These are phyloP conservation scores for Drosophila pandora DNA, from an alignment of 1,140 invertebrate species.

Conservation along the genomic window DNA sequence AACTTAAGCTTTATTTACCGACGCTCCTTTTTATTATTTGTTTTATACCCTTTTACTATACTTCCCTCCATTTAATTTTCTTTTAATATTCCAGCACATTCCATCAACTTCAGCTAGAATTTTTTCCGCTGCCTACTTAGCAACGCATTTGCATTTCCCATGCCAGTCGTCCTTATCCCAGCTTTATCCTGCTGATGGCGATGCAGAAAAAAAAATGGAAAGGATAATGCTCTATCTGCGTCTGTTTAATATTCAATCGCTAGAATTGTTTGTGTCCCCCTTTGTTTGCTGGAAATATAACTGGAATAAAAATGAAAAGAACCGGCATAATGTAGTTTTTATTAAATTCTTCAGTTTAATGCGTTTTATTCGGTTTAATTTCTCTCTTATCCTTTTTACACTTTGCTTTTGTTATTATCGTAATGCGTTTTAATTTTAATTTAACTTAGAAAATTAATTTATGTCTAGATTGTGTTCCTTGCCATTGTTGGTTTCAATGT, in stretches of 20 bases:
- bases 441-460: slow-evolving; percentile 66
- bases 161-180: slow-evolving; percentile 7
- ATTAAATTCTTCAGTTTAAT: slow-evolving; percentile 81
- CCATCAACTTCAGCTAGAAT: slow-evolving; percentile 6
- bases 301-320: slow-evolving; percentile 7
- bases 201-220: background rate
- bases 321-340: slow-evolving; percentile 64
- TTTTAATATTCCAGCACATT: slow-evolving; percentile 21
- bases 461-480: slow-evolving; percentile 50
- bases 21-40: background rate
- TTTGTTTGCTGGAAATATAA: background rate
- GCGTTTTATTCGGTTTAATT: slow-evolving; percentile 73
- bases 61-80: slow-evolving; percentile 11
- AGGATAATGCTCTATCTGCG: slow-evolving; percentile 15
- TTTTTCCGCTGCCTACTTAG: slow-evolving; percentile 35
- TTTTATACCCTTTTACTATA: background rate
- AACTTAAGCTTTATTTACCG: slow-evolving; percentile 12
- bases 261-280: slow-evolving; percentile 29
- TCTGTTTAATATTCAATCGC: slow-evolving; percentile 50
- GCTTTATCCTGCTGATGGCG: slow-evolving; percentile 11
- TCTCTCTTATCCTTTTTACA: slow-evolving; percentile 74
- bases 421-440: slow-evolving; percentile 51
- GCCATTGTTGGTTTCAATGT: slow-evolving; percentile 23
- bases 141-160: slow-evolving; percentile 54
- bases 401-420: slow-evolving; percentile 58